Evolutionary conservation across 2,797 vertebrate species (phyloP).

Genomic region (Pempheris klunzingeri): DNA sequence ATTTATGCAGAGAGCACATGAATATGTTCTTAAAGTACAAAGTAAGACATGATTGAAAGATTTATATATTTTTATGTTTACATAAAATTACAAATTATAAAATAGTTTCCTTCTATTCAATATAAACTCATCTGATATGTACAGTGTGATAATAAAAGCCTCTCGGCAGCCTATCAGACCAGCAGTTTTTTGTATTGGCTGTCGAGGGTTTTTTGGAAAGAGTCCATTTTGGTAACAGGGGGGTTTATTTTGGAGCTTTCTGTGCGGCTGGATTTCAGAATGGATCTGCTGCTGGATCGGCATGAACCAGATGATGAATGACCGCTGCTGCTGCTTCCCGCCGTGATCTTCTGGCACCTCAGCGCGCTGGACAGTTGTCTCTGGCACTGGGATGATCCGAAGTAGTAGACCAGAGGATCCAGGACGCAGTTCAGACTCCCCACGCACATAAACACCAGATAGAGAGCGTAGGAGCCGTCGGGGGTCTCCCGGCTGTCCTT

Average conservation of each 20-base stretch:
- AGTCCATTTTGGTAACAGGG: constrained; percentile 58
- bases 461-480: constrained; percentile 87
- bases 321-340: constrained; percentile 55
- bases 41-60: not conserved
- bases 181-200: constrained; percentile 90
- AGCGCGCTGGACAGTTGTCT: constrained; percentile 83
- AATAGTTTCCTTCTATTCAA: constrained; percentile 24
- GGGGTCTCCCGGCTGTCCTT: not conserved
- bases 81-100: too few relatives aligned
- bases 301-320: constrained; percentile 35
- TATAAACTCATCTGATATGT: too few relatives aligned
- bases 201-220: constrained; percentile 74
- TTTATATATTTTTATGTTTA: too few relatives aligned
- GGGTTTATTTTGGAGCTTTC: constrained; percentile 32
- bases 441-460: constrained; percentile 89
- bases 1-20: not conserved
- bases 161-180: constrained; percentile 78
- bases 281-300: constrained; percentile 74
- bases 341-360: constrained; percentile 73
- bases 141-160: too few relatives aligned
- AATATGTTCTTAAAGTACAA: not conserved
- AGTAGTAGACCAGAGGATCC: constrained; percentile 94
- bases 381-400: constrained; percentile 93
- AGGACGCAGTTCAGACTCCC: constrained; percentile 92
- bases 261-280: constrained; percentile 51